Conservation (phyloP, 2,113 vertebrate genomes). For the Blennius ocellaris region DNA sequence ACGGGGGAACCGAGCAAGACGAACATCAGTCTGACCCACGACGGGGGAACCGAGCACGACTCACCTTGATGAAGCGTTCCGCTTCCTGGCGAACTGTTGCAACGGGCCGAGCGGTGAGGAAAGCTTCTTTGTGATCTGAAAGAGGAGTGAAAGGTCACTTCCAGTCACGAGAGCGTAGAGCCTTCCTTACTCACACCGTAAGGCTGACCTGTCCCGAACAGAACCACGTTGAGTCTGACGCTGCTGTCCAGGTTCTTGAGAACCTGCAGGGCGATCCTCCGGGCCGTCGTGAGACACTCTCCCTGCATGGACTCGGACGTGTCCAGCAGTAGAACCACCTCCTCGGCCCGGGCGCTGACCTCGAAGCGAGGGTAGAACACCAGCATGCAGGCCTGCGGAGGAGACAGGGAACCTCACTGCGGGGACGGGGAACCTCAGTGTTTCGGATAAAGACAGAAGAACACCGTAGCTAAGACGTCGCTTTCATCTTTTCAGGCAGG, state of each 20-base stretch:
- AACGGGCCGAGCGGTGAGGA: constrained; percentile 72
- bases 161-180: too few species aligned
- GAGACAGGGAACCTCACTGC: neutral
- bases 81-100: constrained; percentile 31
- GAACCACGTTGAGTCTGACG: constrained; percentile 81
- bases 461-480: too few species aligned
- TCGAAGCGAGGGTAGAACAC: constrained; percentile 89
- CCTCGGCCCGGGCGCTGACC: constrained; percentile 20
- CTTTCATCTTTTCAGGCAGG: too few species aligned
- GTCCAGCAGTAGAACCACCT: constrained; percentile 86
- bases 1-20: too few species aligned
- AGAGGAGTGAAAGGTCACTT: too few species aligned
- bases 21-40: too few species aligned
- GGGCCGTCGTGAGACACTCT: constrained; percentile 76
- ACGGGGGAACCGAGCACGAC: constrained; percentile 2
- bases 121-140: constrained; percentile 85
- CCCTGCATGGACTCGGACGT: constrained; percentile 88
- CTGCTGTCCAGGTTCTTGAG: constrained; percentile 69
- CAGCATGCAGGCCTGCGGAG: constrained; percentile 89
- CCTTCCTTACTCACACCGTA: too few species aligned
- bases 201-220: constrained; percentile 85
- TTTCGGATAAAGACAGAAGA: too few species aligned
- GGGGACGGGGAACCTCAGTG: too few species aligned
- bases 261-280: constrained; percentile 79
- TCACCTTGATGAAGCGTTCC: constrained; percentile 84